phyloP scores from a whole-genome alignment of 2,113 vertebrate species.

The Megaleporinus macrocephalus region DNA sequence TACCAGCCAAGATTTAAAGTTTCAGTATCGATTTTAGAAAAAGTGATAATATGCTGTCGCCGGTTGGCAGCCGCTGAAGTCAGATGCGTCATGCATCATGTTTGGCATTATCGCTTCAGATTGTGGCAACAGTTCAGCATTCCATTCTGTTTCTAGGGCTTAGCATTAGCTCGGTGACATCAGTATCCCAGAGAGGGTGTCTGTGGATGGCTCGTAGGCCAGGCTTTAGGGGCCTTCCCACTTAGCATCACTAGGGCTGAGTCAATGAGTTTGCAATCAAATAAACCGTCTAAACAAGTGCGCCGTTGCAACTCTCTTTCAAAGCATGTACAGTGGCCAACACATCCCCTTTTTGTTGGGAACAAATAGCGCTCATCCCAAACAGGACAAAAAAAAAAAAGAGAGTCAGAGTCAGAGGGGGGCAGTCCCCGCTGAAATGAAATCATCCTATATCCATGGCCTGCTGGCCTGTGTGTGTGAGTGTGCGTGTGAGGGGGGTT shows the following conservation, averaged over 20 bases:
- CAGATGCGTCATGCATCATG: background rate
- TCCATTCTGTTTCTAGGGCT: background rate
- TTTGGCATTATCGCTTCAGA: background rate
- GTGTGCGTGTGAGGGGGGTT: constrained; percentile 22
- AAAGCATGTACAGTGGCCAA: background rate
- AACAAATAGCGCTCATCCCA: constrained; percentile 7
- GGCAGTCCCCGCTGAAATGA: background rate
- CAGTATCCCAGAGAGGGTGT: background rate
- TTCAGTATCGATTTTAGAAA: background rate
- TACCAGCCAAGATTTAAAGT: background rate
- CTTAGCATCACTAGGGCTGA: background rate
- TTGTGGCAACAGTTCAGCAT: background rate
- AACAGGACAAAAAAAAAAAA: background rate
- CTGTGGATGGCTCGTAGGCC: background rate
- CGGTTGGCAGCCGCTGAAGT: background rate
- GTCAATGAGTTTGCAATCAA: background rate
- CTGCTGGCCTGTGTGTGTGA: background rate
- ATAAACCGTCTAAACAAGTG: background rate
- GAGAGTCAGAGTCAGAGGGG: background rate
- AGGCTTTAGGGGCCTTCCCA: background rate
- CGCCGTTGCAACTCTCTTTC: constrained; percentile 1
- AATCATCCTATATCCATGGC: constrained; percentile 5
- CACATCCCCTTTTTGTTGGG: background rate
- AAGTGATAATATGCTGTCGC: background rate
- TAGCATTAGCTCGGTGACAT: background rate